phyloP scores from a whole-genome alignment of 2,113 vertebrate genomes.

The Chloropsis hardwickii region DNA sequence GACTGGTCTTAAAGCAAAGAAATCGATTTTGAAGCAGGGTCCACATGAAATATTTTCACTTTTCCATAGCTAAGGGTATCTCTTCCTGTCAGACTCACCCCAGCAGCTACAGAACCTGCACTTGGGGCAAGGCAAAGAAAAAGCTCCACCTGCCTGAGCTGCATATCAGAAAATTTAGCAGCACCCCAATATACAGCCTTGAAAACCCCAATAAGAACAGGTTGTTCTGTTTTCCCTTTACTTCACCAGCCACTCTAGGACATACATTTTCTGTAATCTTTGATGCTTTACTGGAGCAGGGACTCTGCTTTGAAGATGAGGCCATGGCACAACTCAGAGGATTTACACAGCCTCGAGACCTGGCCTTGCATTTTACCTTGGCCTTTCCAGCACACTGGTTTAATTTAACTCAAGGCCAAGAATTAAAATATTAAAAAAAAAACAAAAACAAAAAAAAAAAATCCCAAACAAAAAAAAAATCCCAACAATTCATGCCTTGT shows the following conservation, averaged over 20 bases:
- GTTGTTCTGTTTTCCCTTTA: neutral
- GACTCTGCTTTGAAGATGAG: neutral
- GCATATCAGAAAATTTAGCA: neutral
- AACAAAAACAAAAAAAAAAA: neutral
- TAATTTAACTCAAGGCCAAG: constrained; percentile 61
- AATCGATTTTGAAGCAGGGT: fast-evolving
- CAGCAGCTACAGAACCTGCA: neutral
- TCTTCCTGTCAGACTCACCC: neutral
- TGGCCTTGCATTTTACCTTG: constrained; percentile 43
- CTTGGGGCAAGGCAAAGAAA: neutral
- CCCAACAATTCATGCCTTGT: constrained; percentile 43
- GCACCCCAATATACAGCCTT: fast-evolving
- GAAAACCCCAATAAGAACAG: neutral
- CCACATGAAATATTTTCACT: neutral
- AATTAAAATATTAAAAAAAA: constrained; percentile 4
- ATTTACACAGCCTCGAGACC: constrained; percentile 12
- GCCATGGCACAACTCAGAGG: neutral
- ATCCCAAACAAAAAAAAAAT: no score
- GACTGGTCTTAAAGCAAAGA: neutral
- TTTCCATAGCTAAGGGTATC: neutral
- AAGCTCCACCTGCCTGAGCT: neutral
- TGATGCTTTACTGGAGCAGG: neutral
- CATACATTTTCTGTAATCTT: neutral
- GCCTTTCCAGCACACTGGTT: constrained; percentile 23
- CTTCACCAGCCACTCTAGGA: neutral